Evolutionary conservation across 2,888 invertebrate genomes (phyloP).

Genomic region (Macropis europaea): DNA sequence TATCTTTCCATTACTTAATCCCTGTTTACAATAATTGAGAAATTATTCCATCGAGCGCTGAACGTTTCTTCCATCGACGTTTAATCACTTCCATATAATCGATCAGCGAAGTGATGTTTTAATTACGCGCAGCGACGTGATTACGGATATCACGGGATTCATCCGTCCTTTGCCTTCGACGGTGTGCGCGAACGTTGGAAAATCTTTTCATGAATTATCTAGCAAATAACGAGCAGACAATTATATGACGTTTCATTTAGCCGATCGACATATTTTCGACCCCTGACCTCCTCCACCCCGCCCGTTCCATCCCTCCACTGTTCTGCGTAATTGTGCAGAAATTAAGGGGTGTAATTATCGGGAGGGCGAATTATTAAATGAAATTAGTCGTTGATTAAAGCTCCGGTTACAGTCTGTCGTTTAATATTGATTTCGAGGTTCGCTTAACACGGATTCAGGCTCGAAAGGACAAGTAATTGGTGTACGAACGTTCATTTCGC

Average conservation of each 20-base stretch:
- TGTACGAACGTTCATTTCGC: slow-evolving; percentile 41
- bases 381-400: slow-evolving; percentile 52
- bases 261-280: background rate
- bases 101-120: too few relatives aligned
- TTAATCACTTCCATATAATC: too few relatives aligned
- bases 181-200: too few relatives aligned
- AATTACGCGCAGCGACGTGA: too few relatives aligned
- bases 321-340: slow-evolving; percentile 27
- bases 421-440: slow-evolving; percentile 44
- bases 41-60: too few relatives aligned
- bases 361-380: slow-evolving; percentile 39
- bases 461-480: slow-evolving; percentile 54
- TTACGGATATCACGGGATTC: too few relatives aligned
- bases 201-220: too few relatives aligned
- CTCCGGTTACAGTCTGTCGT: slow-evolving; percentile 26
- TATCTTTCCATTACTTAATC: too few relatives aligned
- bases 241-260: background rate
- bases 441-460: slow-evolving; percentile 40
- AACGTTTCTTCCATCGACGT: too few relatives aligned
- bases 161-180: too few relatives aligned
- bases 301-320: background rate
- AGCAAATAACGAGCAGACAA: background rate
- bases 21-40: too few relatives aligned
- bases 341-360: slow-evolving; percentile 41
- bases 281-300: too few relatives aligned